These are phyloP conservation scores for Plebejus anna DNA, from an alignment of 2,888 invertebrate species.

Conservation along the genomic window DNA sequence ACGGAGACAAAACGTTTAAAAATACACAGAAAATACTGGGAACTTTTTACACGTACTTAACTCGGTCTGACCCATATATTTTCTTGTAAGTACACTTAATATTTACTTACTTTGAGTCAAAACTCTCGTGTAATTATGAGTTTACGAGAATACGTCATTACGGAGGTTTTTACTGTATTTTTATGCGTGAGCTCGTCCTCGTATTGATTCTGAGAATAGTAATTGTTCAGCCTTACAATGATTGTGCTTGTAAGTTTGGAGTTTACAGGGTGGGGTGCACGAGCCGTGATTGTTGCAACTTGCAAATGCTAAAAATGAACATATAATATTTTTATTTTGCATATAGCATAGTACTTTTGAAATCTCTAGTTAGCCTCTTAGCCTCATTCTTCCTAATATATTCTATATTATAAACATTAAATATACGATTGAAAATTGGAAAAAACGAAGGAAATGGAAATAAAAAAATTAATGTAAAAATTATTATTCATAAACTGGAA, in stretches of 20 bases:
- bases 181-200: conserved; percentile 23
- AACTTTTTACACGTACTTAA: not conserved
- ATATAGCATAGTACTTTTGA: too few species aligned
- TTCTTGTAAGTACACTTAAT: conserved; percentile 27
- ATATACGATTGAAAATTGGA: too few species aligned
- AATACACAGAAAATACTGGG: not conserved
- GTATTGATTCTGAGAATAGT: conserved; percentile 29
- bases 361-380: too few species aligned
- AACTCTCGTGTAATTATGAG: conserved; percentile 19
- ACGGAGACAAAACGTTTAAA: conserved; percentile 5
- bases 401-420: too few species aligned
- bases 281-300: not conserved
- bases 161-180: conserved; percentile 9
- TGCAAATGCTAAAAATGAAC: not conserved
- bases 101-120: conserved; percentile 23
- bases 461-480: not conserved
- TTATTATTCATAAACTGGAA: not conserved
- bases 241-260: conserved; percentile 24
- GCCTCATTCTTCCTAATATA: too few species aligned
- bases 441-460: not conserved
- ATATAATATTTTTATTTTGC: not conserved
- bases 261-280: conserved; percentile 21
- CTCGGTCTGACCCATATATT: conserved; percentile 23
- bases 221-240: conserved; percentile 17
- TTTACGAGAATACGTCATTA: conserved; percentile 26